Base-by-base conservation (phyloP, 2,797 vertebrate genomes). In the Pseudochromis fuscus region DNA sequence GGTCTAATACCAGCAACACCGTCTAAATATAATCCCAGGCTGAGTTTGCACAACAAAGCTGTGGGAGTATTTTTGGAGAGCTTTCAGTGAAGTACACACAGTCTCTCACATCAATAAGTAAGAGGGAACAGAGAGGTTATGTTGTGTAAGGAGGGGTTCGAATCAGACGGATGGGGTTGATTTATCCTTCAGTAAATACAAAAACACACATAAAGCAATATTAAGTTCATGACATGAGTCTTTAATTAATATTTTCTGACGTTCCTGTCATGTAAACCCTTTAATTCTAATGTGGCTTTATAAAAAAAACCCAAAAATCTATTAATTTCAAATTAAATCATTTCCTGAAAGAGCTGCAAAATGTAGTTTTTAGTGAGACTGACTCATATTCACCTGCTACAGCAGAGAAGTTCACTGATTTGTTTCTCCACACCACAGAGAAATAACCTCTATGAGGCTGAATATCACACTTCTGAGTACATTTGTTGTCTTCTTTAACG, bases 21-120 rank as follows among this genome's bases (percentile, higher is more conserved):
- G 35, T 67, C 84, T 83, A 83, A 85, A 85, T 70, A 80, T 85
- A 83, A 52, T 53, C 61, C 15, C 31, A 4, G 67, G 13, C 28
- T 18, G n/a, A 48, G 62, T 65, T 61, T 35, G 38, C 42, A 49
- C 66, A 71, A 79, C 58, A 79, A 69, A 82, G 72, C 66, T 58
- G 18, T 40, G 21, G 18, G 50, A 76, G 57, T 88, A 83, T 83
- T 88, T 83, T 51, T 83, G 42, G 71, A 80, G 4, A 0, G 51
- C 72, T 80, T 44, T 84, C 33, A 69, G 69, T 1, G 7, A 67
- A 50, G 55, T 7, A 57, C 42, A 68, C 66, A 67, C 63, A 52
- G 70, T 60, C 55, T 37, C 65, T 52, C 53, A 51, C 86, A 83
- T 86, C 64, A 86, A 79, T 87, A 88, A 90, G 45, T 83, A 28